phyloP scores from a whole-genome alignment of 2,888 invertebrate species.

The Tiphia femorata region DNA sequence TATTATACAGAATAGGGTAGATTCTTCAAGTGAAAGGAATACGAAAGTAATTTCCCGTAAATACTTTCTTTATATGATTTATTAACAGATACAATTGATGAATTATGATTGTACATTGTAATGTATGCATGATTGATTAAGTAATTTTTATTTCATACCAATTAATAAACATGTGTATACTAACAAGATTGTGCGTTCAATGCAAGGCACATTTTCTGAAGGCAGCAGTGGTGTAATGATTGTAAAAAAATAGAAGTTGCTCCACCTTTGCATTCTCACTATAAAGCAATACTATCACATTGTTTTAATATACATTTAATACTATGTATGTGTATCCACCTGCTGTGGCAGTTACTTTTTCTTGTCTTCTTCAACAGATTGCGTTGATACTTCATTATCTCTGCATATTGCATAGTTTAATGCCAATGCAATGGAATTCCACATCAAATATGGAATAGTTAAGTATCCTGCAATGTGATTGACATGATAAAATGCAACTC shows the following conservation, averaged over 20 bases:
- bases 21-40: conserved; percentile 24
- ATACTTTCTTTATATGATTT: conserved; percentile 55
- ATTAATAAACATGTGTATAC: conserved; percentile 62
- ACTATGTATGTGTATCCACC: no score
- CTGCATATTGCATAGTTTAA: conserved; percentile 79
- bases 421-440: conserved; percentile 79
- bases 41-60: conserved; percentile 35
- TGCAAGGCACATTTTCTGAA: conserved; percentile 37
- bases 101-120: conserved; percentile 52
- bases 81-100: conserved; percentile 44
- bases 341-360: conserved; percentile 24
- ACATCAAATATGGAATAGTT: conserved; percentile 82
- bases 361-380: conserved; percentile 48
- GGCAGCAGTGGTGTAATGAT: conserved; percentile 19
- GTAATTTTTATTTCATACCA: conserved; percentile 63
- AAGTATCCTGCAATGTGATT: conserved; percentile 77
- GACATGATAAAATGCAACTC: conserved; percentile 74
- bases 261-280: not conserved
- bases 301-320: no score
- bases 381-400: conserved; percentile 69
- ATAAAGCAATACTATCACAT: conserved; percentile 3
- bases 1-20: conserved; percentile 40
- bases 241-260: conserved; percentile 19
- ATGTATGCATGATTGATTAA: conserved; percentile 59
- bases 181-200: conserved; percentile 48